Evolutionary conservation across 2,888 invertebrate species (phyloP), one percentile per base, ranked within the genome.

Genomic region (Tipula unca): DNA sequence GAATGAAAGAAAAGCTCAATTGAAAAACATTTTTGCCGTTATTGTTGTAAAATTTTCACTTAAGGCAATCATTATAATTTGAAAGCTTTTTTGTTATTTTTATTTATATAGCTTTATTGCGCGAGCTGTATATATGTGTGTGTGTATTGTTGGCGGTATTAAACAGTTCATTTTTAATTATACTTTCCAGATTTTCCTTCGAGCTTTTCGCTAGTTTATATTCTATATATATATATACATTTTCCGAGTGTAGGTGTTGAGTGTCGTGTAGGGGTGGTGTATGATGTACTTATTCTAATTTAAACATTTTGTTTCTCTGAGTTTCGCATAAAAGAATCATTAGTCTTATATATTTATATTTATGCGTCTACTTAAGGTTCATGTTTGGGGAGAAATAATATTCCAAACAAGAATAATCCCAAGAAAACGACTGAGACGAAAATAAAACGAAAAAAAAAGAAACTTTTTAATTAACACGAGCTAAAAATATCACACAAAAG

Each of bases 401-500:
- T 69, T 69, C 13, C 69, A 25, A 69, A 69, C 2, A 25, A 25
- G 25, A 25, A 25, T 69, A 20, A 69, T 69, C 25, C 10, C 10
- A 69, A 20, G 69, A 25, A 69, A 25, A 54, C 48, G 48, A 17
- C 4, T n/a, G 48, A 54, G 48, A 17, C 17, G 17, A 54, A 32
- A 54, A 54, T 54, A 54, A 54, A 17, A 17, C 32, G 32, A 32
- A 32, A 32, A 8, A 20, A 69, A 32, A 32, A 32, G 17, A 20
- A 69, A 69, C 69, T 69, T 69, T 69, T 69, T 69, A 69, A 69
- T 69, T 69, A 69, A 69, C 69, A 69, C 69, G 14, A 69, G 69
- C 69, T 69, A 69, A 69, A 69, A 25, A 69, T 69, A 69, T 25
- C 20, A 25, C 69, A 69, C 13, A 69, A 69, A 69, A 69, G 69